Base-by-base conservation (phyloP, 1,140 invertebrate species). In the Panagrolaimus sp. region DNA sequence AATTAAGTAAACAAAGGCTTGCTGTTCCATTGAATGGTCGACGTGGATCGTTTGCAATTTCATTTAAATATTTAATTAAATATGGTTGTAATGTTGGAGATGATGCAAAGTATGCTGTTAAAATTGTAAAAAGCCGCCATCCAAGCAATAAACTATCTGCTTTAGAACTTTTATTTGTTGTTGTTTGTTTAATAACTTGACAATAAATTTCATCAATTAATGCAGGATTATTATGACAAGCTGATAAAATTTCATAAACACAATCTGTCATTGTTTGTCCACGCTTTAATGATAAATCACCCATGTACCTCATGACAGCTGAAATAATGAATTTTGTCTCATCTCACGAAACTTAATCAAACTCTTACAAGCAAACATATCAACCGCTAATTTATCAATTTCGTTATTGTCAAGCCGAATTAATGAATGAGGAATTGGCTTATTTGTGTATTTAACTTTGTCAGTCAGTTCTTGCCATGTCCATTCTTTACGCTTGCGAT, bases 131-230 rank as follows among this genome's bases (percentile, higher is more conserved):
- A 46, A 98, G 87, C n/a, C 95, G 86, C 96, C 96, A 98, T 25
- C 94, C 96, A 14, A 92, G 88, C 83, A 96, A 91, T 80, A 91
- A 92, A 62, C 92, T 20, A 75, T 69, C 79, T 0, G 89, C 87
- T 78, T 91, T 90, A 16, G 89, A 87, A 14, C 92, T 94, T 70
- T 92, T 91, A 85, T 98, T 98, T 75, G 92, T 95, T 8, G 95
- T 98, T 5, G 94, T 97, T 86, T 98, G 96, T 83, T 98, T 98
- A 91, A 97, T 96, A 42, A 98, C 85, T 84, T 98, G 96, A 84
- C 94, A 98, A 83, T 97, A 98, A 61, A 98, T 90, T 85, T 98
- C 96, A 84, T 98, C 96, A 13, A 92, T 87, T 4, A 98, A 86
- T 67, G 89, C 88, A 66, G 91, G 89, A 79, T 92, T 90, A 76